A percentile compares a stretch with the other conserved stretches of the same genome.
Evolutionary conservation across 2,797 vertebrate genomes (phyloP).

Genomic region (Sebastes itinus): DNA sequence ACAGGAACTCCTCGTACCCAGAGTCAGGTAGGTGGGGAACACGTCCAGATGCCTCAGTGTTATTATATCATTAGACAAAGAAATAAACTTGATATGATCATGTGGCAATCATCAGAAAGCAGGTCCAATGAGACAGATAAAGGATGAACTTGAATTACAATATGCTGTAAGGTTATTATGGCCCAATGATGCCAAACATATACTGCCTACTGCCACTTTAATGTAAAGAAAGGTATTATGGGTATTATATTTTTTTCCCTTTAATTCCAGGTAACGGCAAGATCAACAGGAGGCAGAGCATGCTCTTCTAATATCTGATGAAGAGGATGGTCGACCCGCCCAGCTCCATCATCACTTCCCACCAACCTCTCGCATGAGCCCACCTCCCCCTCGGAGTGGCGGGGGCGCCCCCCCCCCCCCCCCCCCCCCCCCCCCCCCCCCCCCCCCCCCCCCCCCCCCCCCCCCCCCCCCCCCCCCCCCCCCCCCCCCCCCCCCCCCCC

Average conservation of each 20-base stretch:
- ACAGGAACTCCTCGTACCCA: conserved; percentile 94
- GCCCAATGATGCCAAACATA: too few relatives aligned
- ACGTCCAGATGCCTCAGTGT: neutral
- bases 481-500: neutral
- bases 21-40: conserved; percentile 87
- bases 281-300: conserved; percentile 98
- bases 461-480: neutral
- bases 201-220: rapidly evolving
- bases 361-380: conserved; percentile 70
- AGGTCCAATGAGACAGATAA: neutral
- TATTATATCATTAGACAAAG: neutral
- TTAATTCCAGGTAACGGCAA: conserved; percentile 89
- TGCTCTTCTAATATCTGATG: conserved; percentile 82
- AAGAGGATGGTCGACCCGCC: conserved; percentile 19
- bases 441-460: neutral
- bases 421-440: neutral
- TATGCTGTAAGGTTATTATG: too few relatives aligned
- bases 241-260: conserved; percentile 5
- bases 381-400: conserved; percentile 37
- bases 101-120: neutral
- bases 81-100: neutral
- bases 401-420: neutral
- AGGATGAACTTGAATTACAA: neutral
- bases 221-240: conserved; percentile 18
- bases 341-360: conserved; percentile 30